Evolutionary conservation across 2,113 vertebrate species (phyloP), one percentile per base, ranked within the genome.

Genomic region (Oxyura jamaicensis): DNA sequence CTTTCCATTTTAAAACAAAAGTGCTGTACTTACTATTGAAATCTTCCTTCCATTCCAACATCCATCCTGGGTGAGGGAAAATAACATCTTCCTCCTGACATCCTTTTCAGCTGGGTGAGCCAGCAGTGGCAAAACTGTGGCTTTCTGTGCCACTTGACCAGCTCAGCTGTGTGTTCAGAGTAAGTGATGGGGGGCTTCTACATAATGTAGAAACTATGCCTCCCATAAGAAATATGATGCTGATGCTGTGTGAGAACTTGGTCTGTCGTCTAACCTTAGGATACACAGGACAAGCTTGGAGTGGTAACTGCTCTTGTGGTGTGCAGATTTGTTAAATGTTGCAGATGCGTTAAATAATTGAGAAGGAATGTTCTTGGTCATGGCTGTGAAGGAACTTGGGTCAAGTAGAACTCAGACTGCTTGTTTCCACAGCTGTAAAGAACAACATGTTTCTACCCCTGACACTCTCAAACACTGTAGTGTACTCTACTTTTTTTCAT

Each of bases 171-270:
- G 63, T 26, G 2, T 6, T 81, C 81, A 11, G 26, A 39, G 68
- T 12, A 9, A 28, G 44, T 44, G 20, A 48, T 48, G 46, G 46
- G 19, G 46, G 20, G 46, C 20, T 48, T 48, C 28, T 88, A 28
- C 3, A 1, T 11, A 41, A 7, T 1, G 0, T 1, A 26, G 41
- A 52, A 35, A 9, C 53, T 69, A 19, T 56, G 44, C 15, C 17
- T 29, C 17, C n/a, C 18, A 0, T 18, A 7, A 50, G 35, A 36
- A 87, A 33, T 13, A 0, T 2, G 26, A 11, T 69, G 35, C 36
- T 66, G 29, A 1, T 82, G 52, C 46, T 36, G 13, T 13, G 19
- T 12, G 26, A n/a, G 48, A 20, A 18, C 8, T 31, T 79, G 58
- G 16, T 42, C 5, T 19, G 2, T 12, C 79, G 5, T 26, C 20